A percentile compares a stretch with the other conserved stretches of the same genome.
phyloP scores from a whole-genome alignment of 1,140 invertebrate species.

The Gryon sp. region DNA sequence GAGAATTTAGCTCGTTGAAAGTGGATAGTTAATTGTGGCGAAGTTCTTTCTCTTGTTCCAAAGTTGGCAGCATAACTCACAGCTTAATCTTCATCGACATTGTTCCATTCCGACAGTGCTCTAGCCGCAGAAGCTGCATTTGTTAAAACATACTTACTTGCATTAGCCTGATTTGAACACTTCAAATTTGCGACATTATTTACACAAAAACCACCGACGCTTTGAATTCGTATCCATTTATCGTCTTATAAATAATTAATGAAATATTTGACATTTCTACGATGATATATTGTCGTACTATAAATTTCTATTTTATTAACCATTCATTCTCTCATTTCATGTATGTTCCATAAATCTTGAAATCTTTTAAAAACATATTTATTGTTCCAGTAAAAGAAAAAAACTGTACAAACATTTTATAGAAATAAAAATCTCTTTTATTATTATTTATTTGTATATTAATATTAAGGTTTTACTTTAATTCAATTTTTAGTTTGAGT shows the following conservation, averaged over 20 bases:
- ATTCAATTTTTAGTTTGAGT: too few relatives aligned
- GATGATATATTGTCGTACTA: too few relatives aligned
- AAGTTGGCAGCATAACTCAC: conserved; percentile 42
- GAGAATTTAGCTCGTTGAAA: conserved; percentile 6
- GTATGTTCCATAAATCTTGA: too few relatives aligned
- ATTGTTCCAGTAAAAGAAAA: too few relatives aligned
- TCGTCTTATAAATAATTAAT: too few relatives aligned
- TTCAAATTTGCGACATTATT: conserved; percentile 38
- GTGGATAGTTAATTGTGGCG: conserved; percentile 39
- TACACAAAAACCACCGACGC: conserved; percentile 21
- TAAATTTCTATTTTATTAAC: too few relatives aligned
- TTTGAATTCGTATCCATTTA: conserved; percentile 4
- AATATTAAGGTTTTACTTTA: too few relatives aligned
- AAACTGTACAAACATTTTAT: too few relatives aligned
- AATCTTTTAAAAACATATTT: too few relatives aligned
- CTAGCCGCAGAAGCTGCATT: conserved; percentile 43
- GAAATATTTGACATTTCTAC: too few relatives aligned
- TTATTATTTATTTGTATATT: too few relatives aligned
- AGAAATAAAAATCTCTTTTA: too few relatives aligned
- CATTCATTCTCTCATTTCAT: neutral
- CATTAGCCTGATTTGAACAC: conserved; percentile 32
- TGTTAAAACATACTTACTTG: conserved; percentile 50
- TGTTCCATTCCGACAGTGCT: conserved; percentile 46
- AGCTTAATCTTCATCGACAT: conserved; percentile 45
- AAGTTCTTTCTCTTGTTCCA: conserved; percentile 31